These are phyloP conservation scores for Sebastes melanostomus DNA, from an alignment of 2,797 vertebrate genomes.

Conservation along the genomic window DNA sequence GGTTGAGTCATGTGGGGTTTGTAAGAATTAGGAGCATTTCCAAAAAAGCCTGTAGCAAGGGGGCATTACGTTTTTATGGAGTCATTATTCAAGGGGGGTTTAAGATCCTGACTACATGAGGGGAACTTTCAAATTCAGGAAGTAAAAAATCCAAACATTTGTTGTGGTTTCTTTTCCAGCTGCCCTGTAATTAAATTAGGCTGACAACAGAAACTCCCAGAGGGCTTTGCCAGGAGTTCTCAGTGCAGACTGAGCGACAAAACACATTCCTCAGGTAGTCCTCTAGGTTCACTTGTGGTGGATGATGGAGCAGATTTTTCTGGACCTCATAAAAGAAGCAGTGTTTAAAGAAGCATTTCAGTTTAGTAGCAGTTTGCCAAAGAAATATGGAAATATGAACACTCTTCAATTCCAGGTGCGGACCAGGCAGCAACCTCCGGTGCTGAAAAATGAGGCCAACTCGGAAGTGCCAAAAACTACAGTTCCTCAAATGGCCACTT, in stretches of 20 bases:
- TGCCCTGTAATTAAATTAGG: slow-evolving; percentile 64
- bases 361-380: background rate
- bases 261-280: background rate
- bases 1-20: slow-evolving; percentile 16
- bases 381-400: no score
- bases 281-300: background rate
- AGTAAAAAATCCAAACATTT: slow-evolving; percentile 67
- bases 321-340: background rate
- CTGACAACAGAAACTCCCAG: slow-evolving; percentile 44
- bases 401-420: background rate
- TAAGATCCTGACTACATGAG: slow-evolving; percentile 1
- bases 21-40: slow-evolving; percentile 29
- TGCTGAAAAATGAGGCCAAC: background rate
- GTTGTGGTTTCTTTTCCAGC: slow-evolving; percentile 49
- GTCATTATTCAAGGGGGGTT: slow-evolving; percentile 39
- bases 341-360: background rate
- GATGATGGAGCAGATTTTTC: background rate
- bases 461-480: background rate
- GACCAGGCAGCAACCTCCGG: background rate
- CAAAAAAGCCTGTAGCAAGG: slow-evolving; percentile 18
- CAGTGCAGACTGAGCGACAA: background rate
- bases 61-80: slow-evolving; percentile 34
- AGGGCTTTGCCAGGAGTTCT: slow-evolving; percentile 2
- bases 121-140: slow-evolving; percentile 62
- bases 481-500: background rate